Conservation (phyloP, 2,888 invertebrate genomes). For the Drosophila subquinaria region DNA sequence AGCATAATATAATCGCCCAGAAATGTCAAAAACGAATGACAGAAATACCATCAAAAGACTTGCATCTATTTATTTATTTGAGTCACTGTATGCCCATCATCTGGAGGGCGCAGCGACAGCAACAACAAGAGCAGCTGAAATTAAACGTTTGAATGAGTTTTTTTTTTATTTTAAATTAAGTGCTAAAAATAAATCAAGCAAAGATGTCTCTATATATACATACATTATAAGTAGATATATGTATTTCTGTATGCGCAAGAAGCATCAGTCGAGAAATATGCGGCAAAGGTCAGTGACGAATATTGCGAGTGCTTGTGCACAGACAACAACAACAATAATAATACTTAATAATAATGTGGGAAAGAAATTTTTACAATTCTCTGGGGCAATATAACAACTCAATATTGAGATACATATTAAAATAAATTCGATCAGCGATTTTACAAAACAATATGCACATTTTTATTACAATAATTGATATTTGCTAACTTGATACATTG, state of each 20-base stretch:
- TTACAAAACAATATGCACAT: not conserved
- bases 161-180: conserved; percentile 55
- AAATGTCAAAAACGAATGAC: conserved; percentile 22
- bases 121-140: conserved; percentile 25
- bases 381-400: not conserved
- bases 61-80: conserved; percentile 47
- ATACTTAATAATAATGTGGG: conserved; percentile 37
- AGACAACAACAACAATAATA: not conserved
- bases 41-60: conserved; percentile 47
- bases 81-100: conserved; percentile 20
- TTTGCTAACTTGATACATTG: not conserved
- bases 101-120: conserved; percentile 10
- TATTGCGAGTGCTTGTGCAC: conserved; percentile 8
- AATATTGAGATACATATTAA: not conserved
- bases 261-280: conserved; percentile 38
- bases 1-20: conserved; percentile 16
- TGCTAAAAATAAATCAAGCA: conserved; percentile 65
- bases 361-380: conserved; percentile 23
- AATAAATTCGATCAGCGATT: conserved; percentile 5
- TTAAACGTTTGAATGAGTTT: conserved; percentile 53
- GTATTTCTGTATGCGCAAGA: conserved; percentile 23
- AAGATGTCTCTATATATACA: conserved; percentile 20
- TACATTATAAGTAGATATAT: conserved; percentile 2
- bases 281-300: conserved; percentile 58
- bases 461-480: not conserved